Percentiles rank a stretch among this genome's conserved stretches.
These are phyloP conservation scores for Spea bombifrons DNA, from an alignment of 2,113 vertebrate genomes.

Conservation along the genomic window DNA sequence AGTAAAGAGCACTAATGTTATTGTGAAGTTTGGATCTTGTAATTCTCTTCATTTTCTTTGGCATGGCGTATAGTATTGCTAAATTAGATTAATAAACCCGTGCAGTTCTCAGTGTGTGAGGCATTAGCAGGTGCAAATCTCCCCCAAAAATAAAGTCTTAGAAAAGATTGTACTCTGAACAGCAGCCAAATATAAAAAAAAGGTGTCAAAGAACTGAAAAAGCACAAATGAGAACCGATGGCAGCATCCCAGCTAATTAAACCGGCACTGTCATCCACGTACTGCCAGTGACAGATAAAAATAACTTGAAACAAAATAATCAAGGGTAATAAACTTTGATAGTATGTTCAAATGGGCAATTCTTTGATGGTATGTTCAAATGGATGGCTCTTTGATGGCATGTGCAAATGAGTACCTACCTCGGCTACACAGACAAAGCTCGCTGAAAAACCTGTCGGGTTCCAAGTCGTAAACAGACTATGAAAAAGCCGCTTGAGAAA, in stretches of 20 bases:
- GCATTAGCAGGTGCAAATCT: slow-evolving; percentile 7
- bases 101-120: background rate
- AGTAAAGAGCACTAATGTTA: no score
- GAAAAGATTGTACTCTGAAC: background rate
- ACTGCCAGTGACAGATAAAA: slow-evolving; percentile 37
- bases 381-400: background rate
- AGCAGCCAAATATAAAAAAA: slow-evolving; percentile 3
- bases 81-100: background rate
- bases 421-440: background rate
- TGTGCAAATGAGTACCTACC: slow-evolving; percentile 15
- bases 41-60: background rate
- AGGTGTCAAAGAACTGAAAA: slow-evolving; percentile 15
- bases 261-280: slow-evolving; percentile 16
- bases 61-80: slow-evolving; percentile 1
- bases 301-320: slow-evolving; percentile 35
- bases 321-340: slow-evolving; percentile 43
- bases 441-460: background rate
- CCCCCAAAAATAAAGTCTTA: background rate
- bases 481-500: no score
- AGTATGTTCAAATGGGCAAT: slow-evolving; percentile 16
- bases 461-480: background rate
- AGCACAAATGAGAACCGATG: background rate
- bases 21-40: no score
- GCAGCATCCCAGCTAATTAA: slow-evolving; percentile 34
- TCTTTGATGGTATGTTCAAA: slow-evolving; percentile 26